phyloP scores from a whole-genome alignment of 2,113 vertebrate genomes.

The Plectropomus leopardus region DNA sequence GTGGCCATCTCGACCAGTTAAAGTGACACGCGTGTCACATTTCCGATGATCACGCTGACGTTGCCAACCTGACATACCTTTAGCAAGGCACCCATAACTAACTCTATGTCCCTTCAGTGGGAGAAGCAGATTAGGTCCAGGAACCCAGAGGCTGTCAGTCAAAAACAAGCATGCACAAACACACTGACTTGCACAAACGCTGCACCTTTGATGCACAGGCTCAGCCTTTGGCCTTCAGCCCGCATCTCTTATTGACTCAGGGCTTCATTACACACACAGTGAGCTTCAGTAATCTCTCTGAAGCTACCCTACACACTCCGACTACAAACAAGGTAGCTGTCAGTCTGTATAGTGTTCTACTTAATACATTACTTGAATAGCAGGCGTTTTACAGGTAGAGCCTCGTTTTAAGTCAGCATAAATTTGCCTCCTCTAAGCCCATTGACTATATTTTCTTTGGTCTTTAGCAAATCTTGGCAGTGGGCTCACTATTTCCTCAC shows the following conservation, averaged over 20 bases:
- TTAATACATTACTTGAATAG: slow-evolving; percentile 53
- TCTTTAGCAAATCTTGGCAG: slow-evolving; percentile 39
- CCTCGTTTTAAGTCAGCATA: slow-evolving; percentile 43
- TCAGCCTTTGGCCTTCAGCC: slow-evolving; percentile 78
- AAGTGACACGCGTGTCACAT: slow-evolving; percentile 78
- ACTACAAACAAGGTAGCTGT: slow-evolving; percentile 77
- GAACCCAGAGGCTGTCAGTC: slow-evolving; percentile 70
- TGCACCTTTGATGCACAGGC: slow-evolving; percentile 58
- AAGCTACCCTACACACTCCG: slow-evolving; percentile 70
- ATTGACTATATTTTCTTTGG: slow-evolving; percentile 30
- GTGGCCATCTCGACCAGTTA: slow-evolving; percentile 74
- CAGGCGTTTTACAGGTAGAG: slow-evolving; percentile 54
- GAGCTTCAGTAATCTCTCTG: slow-evolving; percentile 82
- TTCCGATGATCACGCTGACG: slow-evolving; percentile 75
- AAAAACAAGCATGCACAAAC: slow-evolving; percentile 45
- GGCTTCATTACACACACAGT: slow-evolving; percentile 82
- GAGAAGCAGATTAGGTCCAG: slow-evolving; percentile 41
- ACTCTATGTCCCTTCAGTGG: slow-evolving; percentile 57
- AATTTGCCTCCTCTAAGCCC: slow-evolving; percentile 46
- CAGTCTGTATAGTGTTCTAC: slow-evolving; percentile 63
- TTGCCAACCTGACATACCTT: slow-evolving; percentile 75
- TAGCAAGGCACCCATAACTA: slow-evolving; percentile 77
- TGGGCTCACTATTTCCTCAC: slow-evolving; percentile 19
- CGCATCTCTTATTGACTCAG: slow-evolving; percentile 80
- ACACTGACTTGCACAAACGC: slow-evolving; percentile 29